A percentile compares a stretch with the other conserved stretches of the same genome.
phyloP scores from a whole-genome alignment of 2,888 invertebrate species.

The Pardosa pseudoannulata region DNA sequence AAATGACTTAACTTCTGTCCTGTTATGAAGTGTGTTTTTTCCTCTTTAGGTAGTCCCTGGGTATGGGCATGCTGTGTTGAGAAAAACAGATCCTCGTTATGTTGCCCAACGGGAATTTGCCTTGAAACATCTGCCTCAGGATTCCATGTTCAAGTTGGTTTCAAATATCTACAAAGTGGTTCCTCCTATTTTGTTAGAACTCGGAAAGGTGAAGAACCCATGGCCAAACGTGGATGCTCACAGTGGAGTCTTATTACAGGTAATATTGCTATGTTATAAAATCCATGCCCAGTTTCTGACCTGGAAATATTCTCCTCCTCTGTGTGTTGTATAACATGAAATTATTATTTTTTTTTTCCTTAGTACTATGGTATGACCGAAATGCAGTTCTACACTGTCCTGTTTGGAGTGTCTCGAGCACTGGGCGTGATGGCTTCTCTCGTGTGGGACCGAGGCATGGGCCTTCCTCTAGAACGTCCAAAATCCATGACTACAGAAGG shows the following conservation, averaged over 20 bases:
- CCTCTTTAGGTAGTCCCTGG: conserved; percentile 91
- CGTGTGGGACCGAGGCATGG: conserved; percentile 91
- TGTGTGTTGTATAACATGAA: too few relatives aligned
- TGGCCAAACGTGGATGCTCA: conserved; percentile 99
- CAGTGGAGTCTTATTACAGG: conserved; percentile 93
- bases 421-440: conserved; percentile 89
- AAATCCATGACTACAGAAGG: conserved; percentile 90
- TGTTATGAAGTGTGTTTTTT: neutral
- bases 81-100: conserved; percentile 95
- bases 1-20: too few relatives aligned
- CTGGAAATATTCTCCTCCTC: too few relatives aligned
- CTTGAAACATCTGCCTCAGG: conserved; percentile 93
- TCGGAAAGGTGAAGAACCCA: conserved; percentile 97
- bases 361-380: conserved; percentile 84
- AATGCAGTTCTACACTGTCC: conserved; percentile 95
- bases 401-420: conserved; percentile 93
- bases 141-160: conserved; percentile 93
- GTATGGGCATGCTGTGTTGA: conserved; percentile 95
- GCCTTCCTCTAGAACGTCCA: conserved; percentile 89
- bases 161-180: conserved; percentile 93
- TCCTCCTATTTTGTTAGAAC: conserved; percentile 92
- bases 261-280: conserved; percentile 76
- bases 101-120: conserved; percentile 96
- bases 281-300: neutral
- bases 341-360: neutral